Percentiles rank a stretch among this genome's conserved stretches.
Conservation (phyloP, 2,113 vertebrate species). For the Alces alces region DNA sequence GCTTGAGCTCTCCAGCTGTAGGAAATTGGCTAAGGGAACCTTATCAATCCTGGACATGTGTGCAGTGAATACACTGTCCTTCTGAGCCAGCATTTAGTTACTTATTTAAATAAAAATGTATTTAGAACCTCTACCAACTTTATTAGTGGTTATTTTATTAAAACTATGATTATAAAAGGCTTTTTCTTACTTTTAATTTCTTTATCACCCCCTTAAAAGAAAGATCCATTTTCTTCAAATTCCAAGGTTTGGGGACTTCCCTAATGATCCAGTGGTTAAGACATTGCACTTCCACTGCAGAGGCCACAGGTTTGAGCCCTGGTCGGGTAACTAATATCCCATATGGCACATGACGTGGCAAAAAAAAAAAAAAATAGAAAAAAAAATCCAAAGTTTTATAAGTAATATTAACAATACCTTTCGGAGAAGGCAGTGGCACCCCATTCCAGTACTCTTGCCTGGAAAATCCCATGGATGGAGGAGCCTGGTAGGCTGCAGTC, state of each 20-base stretch:
- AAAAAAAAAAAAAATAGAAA: neutral
- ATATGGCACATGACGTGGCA: neutral
- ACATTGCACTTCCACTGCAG: neutral
- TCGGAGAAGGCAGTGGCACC: neutral
- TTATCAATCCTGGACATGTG: neutral
- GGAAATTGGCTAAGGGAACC: neutral
- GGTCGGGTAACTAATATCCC: neutral
- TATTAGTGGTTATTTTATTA: neutral
- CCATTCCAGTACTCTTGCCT: too few relatives aligned
- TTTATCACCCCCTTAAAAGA: neutral
- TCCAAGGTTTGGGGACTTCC: neutral
- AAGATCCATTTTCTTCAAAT: slow-evolving; percentile 7
- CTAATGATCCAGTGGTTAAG: neutral
- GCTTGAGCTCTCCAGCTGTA: slow-evolving; percentile 42
- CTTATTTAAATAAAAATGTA: neutral
- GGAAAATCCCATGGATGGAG: too few relatives aligned
- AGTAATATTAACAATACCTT: neutral
- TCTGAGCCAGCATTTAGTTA: neutral
- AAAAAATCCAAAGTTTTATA: neutral
- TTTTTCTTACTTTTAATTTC: neutral
- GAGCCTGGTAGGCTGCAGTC: too few relatives aligned
- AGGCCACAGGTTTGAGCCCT: neutral
- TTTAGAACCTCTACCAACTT: neutral
- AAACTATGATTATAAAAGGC: neutral
- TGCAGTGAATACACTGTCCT: slow-evolving; percentile 42